Conservation (phyloP, 1,140 invertebrate genomes). For the Chionoecetes opilio region DNA sequence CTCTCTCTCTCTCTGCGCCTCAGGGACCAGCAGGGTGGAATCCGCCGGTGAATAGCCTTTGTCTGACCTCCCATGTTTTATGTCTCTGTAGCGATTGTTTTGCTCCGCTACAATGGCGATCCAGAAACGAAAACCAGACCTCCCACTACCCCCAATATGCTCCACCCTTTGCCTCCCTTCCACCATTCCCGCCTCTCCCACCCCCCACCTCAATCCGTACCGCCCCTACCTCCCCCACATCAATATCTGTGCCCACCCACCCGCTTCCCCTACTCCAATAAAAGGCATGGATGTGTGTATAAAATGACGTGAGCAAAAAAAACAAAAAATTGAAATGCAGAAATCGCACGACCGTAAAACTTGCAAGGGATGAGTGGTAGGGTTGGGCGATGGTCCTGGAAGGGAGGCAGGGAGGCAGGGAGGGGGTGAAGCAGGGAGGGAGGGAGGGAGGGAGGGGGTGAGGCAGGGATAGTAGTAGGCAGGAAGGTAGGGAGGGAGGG, state of each 20-base stretch:
- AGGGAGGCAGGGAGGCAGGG: too few species aligned
- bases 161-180: neutral
- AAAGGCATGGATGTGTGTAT: too few species aligned
- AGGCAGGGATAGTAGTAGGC: too few species aligned
- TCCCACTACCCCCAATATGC: neutral
- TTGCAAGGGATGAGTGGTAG: neutral
- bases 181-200: neutral
- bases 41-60: slow-evolving; percentile 32
- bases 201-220: neutral
- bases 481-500: too few species aligned
- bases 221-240: neutral
- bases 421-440: too few species aligned
- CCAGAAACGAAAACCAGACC: neutral
- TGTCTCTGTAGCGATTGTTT: slow-evolving; percentile 9
- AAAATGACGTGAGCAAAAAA: neutral
- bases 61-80: slow-evolving; percentile 43
- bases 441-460: too few species aligned
- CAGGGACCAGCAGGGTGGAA: neutral
- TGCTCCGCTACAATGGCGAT: neutral
- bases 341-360: slow-evolving; percentile 30
- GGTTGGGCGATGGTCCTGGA: too few species aligned
- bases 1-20: neutral
- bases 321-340: neutral
- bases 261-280: neutral
- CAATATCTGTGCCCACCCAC: neutral